Percentiles rank a stretch among this genome's conserved stretches.
phyloP scores from a whole-genome alignment of 2,888 invertebrate genomes.

The Netelia melanura region DNA sequence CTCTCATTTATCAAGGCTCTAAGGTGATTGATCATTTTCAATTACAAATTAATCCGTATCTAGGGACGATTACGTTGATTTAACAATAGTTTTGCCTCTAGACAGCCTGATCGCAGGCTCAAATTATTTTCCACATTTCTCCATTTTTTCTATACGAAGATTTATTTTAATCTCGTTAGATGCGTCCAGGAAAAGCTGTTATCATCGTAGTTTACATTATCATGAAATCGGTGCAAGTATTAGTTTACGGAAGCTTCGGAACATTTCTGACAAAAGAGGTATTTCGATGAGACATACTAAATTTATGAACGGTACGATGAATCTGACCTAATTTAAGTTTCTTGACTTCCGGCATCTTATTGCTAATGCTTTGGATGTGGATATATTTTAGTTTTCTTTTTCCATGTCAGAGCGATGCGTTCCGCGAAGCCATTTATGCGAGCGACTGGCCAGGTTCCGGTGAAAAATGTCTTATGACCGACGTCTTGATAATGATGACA shows the following conservation, averaged over 20 bases:
- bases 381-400: neutral
- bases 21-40: slow-evolving; percentile 54
- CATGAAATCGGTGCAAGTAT: slow-evolving; percentile 59
- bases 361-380: neutral
- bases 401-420: neutral
- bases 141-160: neutral
- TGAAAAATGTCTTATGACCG: slow-evolving; percentile 39
- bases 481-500: slow-evolving; percentile 50
- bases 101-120: neutral
- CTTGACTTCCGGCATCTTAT: neutral
- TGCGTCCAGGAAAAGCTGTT: neutral
- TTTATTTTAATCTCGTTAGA: neutral
- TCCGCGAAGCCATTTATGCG: slow-evolving; percentile 15
- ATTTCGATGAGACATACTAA: neutral
- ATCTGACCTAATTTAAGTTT: neutral
- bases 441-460: slow-evolving; percentile 44
- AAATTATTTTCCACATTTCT: neutral
- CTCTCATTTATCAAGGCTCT: slow-evolving; percentile 60
- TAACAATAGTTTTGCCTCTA: neutral
- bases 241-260: slow-evolving; percentile 51
- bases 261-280: slow-evolving; percentile 59
- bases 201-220: slow-evolving; percentile 39
- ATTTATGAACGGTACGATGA: neutral
- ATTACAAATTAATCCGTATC: neutral
- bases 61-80: neutral